Evolutionary conservation across 2,113 vertebrate genomes (phyloP).

Genomic region (Apteryx owenii): DNA sequence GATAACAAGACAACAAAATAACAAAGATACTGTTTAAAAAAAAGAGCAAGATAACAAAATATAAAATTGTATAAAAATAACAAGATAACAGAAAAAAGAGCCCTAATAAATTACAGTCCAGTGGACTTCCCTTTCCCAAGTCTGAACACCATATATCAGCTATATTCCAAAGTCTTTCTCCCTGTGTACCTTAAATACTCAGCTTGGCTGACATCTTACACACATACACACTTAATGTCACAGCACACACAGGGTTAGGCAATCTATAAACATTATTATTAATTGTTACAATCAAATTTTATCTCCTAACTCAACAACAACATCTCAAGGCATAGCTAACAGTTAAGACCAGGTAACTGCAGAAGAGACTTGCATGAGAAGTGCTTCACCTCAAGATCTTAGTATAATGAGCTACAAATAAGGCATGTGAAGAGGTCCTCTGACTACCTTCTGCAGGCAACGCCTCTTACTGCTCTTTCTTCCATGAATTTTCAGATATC

Average conservation of each 20-base stretch:
- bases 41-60: neutral
- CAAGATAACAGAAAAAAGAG: neutral
- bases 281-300: neutral
- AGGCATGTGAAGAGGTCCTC: neutral
- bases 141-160: neutral
- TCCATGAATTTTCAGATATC: neutral
- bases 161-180: neutral
- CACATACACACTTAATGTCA: neutral
- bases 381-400: neutral
- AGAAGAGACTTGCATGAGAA: neutral
- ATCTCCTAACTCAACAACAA: neutral
- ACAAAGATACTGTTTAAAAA: too few species aligned
- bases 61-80: too few species aligned
- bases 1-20: too few species aligned
- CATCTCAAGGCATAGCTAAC: neutral
- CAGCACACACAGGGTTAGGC: neutral
- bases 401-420: neutral
- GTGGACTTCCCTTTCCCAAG: neutral
- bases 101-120: neutral
- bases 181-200: neutral
- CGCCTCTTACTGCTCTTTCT: neutral
- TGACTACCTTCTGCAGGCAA: neutral
- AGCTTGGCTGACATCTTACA: neutral
- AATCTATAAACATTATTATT: neutral
- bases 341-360: neutral